These are phyloP conservation scores for Montipora capitata DNA, from an alignment of 92 coral and sea anemone genomes.

Conservation along the genomic window DNA sequence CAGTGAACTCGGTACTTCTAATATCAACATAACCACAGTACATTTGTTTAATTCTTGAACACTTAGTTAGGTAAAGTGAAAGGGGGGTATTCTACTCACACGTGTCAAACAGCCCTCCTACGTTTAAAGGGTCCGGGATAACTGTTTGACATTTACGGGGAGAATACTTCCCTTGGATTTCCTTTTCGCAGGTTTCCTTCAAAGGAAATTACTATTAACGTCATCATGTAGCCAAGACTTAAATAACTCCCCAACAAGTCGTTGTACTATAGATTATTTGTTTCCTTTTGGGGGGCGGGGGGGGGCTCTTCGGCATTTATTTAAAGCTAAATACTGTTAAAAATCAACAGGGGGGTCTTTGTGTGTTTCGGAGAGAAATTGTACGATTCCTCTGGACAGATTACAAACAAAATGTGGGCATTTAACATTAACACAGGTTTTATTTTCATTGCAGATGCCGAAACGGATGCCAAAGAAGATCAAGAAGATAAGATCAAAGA, in stretches of 20 bases:
- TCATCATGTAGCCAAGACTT: constrained; percentile 21
- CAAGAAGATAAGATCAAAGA: not conserved
- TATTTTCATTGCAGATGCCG: too few relatives aligned
- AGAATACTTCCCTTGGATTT: constrained; percentile 30
- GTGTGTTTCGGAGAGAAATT: too few relatives aligned
- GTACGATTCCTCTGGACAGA: not conserved
- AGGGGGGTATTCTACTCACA: too few relatives aligned
- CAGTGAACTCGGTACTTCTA: not conserved
- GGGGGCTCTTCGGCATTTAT: too few relatives aligned
- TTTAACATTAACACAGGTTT: not conserved
- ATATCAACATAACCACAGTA: constrained; percentile 13
- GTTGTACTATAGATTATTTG: too few relatives aligned
- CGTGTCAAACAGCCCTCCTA: not conserved
- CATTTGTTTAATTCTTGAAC: constrained; percentile 4
- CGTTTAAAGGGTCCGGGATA: constrained; percentile 16
- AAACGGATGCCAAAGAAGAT: not conserved
- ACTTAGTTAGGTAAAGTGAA: constrained; percentile 3
- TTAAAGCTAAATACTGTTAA: too few relatives aligned
- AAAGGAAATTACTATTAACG: constrained; percentile 18
- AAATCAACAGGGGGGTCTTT: too few relatives aligned
- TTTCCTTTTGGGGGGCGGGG: too few relatives aligned
- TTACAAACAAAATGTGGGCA: too few relatives aligned
- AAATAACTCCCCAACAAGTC: not conserved
- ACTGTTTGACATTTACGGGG: constrained; percentile 28
- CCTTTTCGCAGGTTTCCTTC: constrained; percentile 29